Percentiles rank a stretch among this genome's conserved stretches.
phyloP scores from a whole-genome alignment of 2,888 invertebrate genomes.

The Atherix ibis region DNA sequence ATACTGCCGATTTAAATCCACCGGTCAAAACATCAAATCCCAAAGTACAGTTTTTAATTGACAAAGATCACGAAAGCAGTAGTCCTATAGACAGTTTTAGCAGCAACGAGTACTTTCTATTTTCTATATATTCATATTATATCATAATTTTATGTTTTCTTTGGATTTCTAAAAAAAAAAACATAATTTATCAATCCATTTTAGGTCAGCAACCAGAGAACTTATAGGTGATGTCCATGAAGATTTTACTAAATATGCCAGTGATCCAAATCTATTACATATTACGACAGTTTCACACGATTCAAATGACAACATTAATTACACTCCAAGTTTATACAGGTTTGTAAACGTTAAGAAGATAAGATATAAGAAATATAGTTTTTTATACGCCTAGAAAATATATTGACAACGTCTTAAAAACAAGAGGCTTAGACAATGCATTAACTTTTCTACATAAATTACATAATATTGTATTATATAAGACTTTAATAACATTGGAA shows the following conservation, averaged over 20 bases:
- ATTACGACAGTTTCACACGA: slow-evolving; percentile 37
- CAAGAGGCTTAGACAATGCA: slow-evolving; percentile 69
- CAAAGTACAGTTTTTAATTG: slow-evolving; percentile 29
- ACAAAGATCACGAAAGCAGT: slow-evolving; percentile 19
- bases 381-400: too few species aligned
- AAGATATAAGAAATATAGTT: slow-evolving; percentile 9
- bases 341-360: slow-evolving; percentile 27
- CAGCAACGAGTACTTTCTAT: slow-evolving; percentile 26
- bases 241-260: slow-evolving; percentile 14
- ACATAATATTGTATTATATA: slow-evolving; percentile 49
- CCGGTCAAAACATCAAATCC: slow-evolving; percentile 14
- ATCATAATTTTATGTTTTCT: background rate
- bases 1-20: background rate
- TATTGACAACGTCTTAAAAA: slow-evolving; percentile 76
- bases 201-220: background rate
- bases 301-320: slow-evolving; percentile 34
- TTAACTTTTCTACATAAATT: slow-evolving; percentile 62
- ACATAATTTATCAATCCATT: background rate
- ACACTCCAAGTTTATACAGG: slow-evolving; percentile 37
- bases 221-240: background rate
- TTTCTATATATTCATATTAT: slow-evolving; percentile 1
- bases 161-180: background rate
- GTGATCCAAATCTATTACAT: slow-evolving; percentile 35
- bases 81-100: slow-evolving; percentile 28
- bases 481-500: slow-evolving; percentile 54